Evolutionary conservation across 2,797 vertebrate genomes (phyloP), one percentile per base, ranked within the genome.

Genomic region (Rhadinocentrus ornatus): DNA sequence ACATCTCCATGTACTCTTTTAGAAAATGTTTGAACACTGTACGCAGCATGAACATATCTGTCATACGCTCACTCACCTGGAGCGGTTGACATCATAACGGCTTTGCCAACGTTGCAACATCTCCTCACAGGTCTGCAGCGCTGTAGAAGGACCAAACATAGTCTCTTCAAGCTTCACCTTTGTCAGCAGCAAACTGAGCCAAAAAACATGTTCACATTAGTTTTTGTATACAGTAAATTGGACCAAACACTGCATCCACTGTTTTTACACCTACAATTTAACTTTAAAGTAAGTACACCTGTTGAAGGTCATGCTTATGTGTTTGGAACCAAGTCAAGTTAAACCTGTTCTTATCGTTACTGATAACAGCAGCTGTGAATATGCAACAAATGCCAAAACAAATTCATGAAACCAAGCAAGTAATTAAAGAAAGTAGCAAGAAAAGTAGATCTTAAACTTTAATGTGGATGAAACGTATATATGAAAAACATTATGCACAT

Each of bases 31-130:
- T n/a, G n/a, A n/a, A n/a, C n/a, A n/a, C n/a, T n/a, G n/a, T n/a
- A n/a, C n/a, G n/a, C 27, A 29, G 27, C 27, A 29, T 29, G 27
- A 29, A 29, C 27, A 29, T 4, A 29, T 29, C 27, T 29, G 4
- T 29, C 46, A 50, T 50, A 62, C n/a, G 5, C n/a, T 57, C 46
- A 52, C 80, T 82, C 31, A 91, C 98, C 95, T 96, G 85, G 93
- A 90, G 80, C 96, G 96, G 71, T 93, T 94, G 89, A 92, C 87
- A 73, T 87, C 96, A 64, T 95, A 96, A 41, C 93, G 90, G 62
- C 89, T 95, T 86, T 98, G 96, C 98, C 97, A 99, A 37, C 94
- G 84, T 20, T 91, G 95, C 86, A 99, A 85, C 97, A 99, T 97
- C 55, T 96, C 95, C 55, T 95, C 94, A 79, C 97, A 99, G 20